These are phyloP conservation scores for Hippopotamyrus pictus DNA, from an alignment of 2,797 vertebrate genomes.

Conservation along the genomic window DNA sequence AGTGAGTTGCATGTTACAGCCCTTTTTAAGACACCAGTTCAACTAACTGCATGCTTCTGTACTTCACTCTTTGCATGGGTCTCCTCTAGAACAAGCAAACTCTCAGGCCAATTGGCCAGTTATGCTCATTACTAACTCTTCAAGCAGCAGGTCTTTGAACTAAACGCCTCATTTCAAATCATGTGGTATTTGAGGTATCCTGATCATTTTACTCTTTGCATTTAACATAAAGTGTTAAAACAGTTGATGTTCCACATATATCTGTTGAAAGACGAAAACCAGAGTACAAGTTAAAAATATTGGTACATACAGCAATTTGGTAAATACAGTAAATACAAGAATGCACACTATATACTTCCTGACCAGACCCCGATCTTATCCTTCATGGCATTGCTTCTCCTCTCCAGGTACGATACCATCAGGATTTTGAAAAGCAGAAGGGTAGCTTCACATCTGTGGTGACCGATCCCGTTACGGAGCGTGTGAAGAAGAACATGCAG, in stretches of 20 bases:
- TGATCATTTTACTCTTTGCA: not conserved
- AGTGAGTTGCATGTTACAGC: not conserved
- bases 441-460: conserved; percentile 89
- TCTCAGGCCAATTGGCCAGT: not conserved
- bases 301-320: no score
- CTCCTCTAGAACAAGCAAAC: not conserved
- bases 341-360: not conserved
- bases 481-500: conserved; percentile 90
- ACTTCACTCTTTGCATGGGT: no score
- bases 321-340: not conserved
- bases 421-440: conserved; percentile 95
- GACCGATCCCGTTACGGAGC: conserved; percentile 80
- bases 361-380: not conserved
- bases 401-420: conserved; percentile 86
- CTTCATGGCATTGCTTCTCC: not conserved
- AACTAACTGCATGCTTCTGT: not conserved
- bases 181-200: not conserved
- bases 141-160: not conserved
- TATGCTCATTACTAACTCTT: not conserved
- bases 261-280: not conserved
- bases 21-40: not conserved
- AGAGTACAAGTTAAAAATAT: not conserved
- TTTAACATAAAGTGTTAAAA: not conserved
- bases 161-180: not conserved
- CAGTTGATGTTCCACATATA: not conserved